Conservation (phyloP, 2,797 vertebrate species). For the Thaleichthys pacificus region DNA sequence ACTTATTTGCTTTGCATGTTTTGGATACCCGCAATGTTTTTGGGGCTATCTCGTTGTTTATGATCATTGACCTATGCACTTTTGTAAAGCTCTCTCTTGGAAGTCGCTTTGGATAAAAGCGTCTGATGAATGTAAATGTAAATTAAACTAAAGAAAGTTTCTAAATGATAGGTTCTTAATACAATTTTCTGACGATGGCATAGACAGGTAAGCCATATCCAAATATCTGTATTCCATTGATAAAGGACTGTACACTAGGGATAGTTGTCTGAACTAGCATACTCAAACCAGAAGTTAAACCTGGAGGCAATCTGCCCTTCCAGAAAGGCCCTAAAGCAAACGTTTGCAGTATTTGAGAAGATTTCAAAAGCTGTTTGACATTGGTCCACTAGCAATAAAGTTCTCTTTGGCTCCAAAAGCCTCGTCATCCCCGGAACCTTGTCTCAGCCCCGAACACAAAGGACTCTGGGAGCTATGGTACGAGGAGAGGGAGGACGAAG, state of each 20-base stretch:
- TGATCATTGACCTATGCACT: too few relatives aligned
- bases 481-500: constrained; percentile 3
- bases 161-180: too few relatives aligned
- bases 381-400: constrained; percentile 14
- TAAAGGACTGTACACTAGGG: too few relatives aligned
- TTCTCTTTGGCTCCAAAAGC: constrained; percentile 13
- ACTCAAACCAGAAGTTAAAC: not conserved
- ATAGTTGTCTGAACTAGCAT: not conserved
- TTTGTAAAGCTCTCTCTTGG: too few relatives aligned
- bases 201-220: too few relatives aligned
- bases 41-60: too few relatives aligned
- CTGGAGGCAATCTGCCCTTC: not conserved
- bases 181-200: too few relatives aligned
- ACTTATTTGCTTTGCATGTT: too few relatives aligned
- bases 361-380: not conserved
- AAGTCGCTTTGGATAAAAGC: too few relatives aligned
- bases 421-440: constrained; percentile 9
- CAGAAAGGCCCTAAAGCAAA: not conserved
- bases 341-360: not conserved
- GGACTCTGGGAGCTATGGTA: constrained; percentile 3
- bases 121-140: too few relatives aligned
- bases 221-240: not conserved
- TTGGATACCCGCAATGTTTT: too few relatives aligned
- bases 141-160: too few relatives aligned
- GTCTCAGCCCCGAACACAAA: constrained; percentile 25